Base-by-base conservation (phyloP, 2,888 invertebrate species). In the Helobdella robusta region DNA sequence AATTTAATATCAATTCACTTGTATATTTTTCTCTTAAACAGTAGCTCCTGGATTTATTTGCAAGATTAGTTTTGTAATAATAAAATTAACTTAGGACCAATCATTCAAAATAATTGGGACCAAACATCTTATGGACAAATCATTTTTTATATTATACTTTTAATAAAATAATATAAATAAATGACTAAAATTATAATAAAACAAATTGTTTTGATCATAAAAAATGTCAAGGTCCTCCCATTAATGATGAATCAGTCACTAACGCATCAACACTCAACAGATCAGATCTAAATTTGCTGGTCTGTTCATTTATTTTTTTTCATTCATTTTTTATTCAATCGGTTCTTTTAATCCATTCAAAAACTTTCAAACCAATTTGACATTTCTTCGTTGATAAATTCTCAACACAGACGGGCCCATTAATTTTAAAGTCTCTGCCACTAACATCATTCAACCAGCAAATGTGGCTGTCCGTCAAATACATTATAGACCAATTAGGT, bases 391-490 rank as follows among this genome's bases (percentile, higher is more conserved):
- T 20, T 52, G 11, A 20, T 52, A 52, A 15, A 15, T 52, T 15
- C 11, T 68, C 66, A 52, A 23, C 1, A n/a, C 71, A 79, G 78
- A 78, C 78, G 30, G 83, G 93, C 0, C 92, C 93, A 2, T 94
- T 89, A 79, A 85, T 86, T 66, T 84, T 94, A 83, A 86, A 86
- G 75, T 89, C 89, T 58, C 91, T 91, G 0, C 82, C 87, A 25
- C 83, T 94, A 77, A 88, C 90, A 36, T 87, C 90, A 0, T 90
- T 93, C 73, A 87, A 88, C 65, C 93, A 94, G 77, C 93, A 95
- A 76, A 79, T 95, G 67, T 95, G 95, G 94, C 83, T 95, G 0
- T 87, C 90, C 69, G 89, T 89, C 0, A 70, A 68, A 30, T 25
- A 44, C 40, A 18, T 44, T 11, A 35, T 58, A 35, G 61, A 66